Evolutionary conservation across 2,888 invertebrate species (phyloP), one percentile per base, ranked within the genome.

Genomic region (Pemphredon lugubris): DNA sequence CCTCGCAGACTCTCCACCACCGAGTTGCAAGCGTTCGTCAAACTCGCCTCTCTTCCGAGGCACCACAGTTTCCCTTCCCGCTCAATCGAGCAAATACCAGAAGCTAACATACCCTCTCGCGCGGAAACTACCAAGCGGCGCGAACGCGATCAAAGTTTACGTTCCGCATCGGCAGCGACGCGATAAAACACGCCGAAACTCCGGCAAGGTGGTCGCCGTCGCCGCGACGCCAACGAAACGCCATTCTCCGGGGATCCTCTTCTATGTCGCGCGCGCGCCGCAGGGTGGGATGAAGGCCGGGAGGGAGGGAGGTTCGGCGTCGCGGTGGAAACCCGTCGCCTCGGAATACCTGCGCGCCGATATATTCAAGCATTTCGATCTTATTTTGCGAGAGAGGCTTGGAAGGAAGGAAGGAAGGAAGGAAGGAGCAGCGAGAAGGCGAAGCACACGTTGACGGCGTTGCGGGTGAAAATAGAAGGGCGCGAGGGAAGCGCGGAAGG

Each of bases 401-500:
- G 48, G 23, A 59, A 66, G n/a, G n/a, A n/a, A n/a, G n/a, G n/a
- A n/a, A n/a, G n/a, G n/a, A n/a, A n/a, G n/a, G n/a, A n/a, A n/a
- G n/a, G n/a, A n/a, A n/a, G 21, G 44, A 44, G 23, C 48, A 37
- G 16, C 37, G 13, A 13, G 26, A 50, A 26, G 26, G 16, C 51
- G n/a, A 23, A 37, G 37, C 40, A 39, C 53, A 61, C 39, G 30
- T 37, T 26, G 60, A 53, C 48, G 66, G 72, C 48, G 57, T 11
- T 34, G 42, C 58, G 51, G 26, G 14, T 45, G 64, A 64, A 68
- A 66, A 65, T 66, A 58, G 66, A 64, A 77, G 57, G 34, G 32
- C 50, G 59, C 39, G 26, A 67, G 39, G 59, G 59, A 59, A 48
- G 57, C 39, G 21, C 23, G 18, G n/a, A 6, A n/a, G 26, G 3